Evolutionary conservation across 2,797 vertebrate species (phyloP).

Genomic region (Acanthurus lineatus): DNA sequence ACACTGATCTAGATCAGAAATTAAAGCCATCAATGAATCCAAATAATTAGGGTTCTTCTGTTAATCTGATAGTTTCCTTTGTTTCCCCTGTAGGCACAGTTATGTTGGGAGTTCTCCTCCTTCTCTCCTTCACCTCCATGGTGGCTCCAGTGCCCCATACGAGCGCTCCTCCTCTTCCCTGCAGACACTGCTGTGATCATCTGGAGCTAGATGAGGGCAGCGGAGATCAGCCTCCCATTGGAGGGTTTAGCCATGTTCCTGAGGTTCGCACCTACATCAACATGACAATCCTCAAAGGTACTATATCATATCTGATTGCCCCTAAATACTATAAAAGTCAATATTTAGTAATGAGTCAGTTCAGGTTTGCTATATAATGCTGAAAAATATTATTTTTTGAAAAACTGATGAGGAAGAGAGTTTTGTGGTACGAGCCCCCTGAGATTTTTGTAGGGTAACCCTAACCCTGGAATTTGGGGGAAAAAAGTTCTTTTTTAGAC

Average conservation of each 20-base stretch:
- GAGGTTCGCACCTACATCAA: constrained; percentile 94
- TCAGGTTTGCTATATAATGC: neutral
- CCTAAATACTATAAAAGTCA: too few relatives aligned
- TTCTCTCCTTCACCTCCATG: constrained; percentile 65
- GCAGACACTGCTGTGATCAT: constrained; percentile 90
- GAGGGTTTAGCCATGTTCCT: constrained; percentile 75
- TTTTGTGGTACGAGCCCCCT: neutral
- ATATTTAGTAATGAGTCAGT: too few relatives aligned
- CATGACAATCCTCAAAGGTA: constrained; percentile 97
- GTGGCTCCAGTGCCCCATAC: constrained; percentile 69
- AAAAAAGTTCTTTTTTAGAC: neutral
- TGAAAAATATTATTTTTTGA: neutral
- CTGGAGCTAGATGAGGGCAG: constrained; percentile 78
- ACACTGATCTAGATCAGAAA: neutral
- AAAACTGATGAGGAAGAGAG: neutral
- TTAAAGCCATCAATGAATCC: neutral
- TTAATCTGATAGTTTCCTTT: neutral
- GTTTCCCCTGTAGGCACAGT: constrained; percentile 32
- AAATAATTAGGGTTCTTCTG: neutral
- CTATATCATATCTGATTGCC: neutral
- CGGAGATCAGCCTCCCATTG: constrained; percentile 16
- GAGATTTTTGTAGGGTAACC: neutral
- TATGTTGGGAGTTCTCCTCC: constrained; percentile 76
- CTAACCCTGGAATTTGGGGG: neutral
- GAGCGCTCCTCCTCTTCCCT: constrained; percentile 51